Base-by-base conservation (phyloP, 2,888 invertebrate species). In the Thysanoteuthis rhombus region DNA sequence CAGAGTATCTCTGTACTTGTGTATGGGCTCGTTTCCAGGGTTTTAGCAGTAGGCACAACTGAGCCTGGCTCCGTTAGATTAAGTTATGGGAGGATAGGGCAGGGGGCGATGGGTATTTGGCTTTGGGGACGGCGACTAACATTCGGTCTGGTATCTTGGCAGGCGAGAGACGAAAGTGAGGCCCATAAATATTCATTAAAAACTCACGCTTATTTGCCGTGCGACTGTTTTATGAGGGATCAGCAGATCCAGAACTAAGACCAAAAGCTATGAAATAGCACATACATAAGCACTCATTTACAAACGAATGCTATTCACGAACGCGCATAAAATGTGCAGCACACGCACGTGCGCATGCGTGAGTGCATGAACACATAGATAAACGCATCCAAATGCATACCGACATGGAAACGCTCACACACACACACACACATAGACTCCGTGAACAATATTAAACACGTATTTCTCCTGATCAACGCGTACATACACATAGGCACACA, bases 151-250 rank as follows among this genome's bases (percentile, higher is more conserved):
- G 75, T 75, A 75, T 75, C n/a, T 75, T n/a, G 75, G 75, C 75
- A 75, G n/a, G 25, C 12, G 75, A 75, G 75, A n/a, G 75, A 75
- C 75, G 75, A 75, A n/a, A 36, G 75, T 36, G 75, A 75, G 19
- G n/a, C 16, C 75, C 75, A 75, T 75, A 75, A 75, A 75, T 75
- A 75, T 75, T 75, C 75, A 75, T 75, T 75, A 75, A 75, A 75
- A 75, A 10, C n/a, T 75, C 75, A 75, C 75, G 75, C 75, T 75
- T 75, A 75, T 75, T 75, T 75, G 75, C 75, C 32, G 75, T 10
- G n/a, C 75, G 75, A n/a, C n/a, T n/a, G n/a, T 75, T 75, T 75
- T 75, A 75, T 75, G 75, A n/a, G n/a, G n/a, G 75, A 75, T 75
- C 75, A n/a, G n/a, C n/a, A 75, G 75, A 75, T 75, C 75, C 36